These are phyloP conservation scores for Eubucco bourcierii DNA, from an alignment of 2,113 vertebrate species.

Conservation along the genomic window DNA sequence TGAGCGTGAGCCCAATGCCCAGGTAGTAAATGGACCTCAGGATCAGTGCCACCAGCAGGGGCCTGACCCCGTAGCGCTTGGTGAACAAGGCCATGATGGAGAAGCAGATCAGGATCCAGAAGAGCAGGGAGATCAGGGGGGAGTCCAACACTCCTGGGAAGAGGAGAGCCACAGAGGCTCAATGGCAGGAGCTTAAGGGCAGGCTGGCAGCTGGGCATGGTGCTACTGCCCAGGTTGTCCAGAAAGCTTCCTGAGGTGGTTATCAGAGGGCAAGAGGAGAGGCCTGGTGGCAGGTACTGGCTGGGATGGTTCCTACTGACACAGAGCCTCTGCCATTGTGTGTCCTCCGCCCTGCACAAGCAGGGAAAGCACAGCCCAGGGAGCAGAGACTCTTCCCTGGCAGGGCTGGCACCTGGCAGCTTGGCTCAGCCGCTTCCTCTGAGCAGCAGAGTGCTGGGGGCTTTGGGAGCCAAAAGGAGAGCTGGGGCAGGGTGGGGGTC, in stretches of 20 bases:
- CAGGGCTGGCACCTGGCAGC: background rate
- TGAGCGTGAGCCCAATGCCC: constrained; percentile 92
- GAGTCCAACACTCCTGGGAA: constrained; percentile 86
- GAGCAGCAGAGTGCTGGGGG: background rate
- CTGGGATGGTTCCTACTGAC: background rate
- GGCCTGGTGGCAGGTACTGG: background rate
- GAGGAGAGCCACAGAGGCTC: background rate
- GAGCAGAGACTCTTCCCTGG: background rate
- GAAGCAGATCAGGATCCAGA: constrained; percentile 91
- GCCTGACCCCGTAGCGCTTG: constrained; percentile 88
- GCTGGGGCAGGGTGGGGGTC: too few relatives aligned
- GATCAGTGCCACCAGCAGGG: constrained; percentile 88
- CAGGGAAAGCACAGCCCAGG: background rate
- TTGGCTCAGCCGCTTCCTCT: background rate
- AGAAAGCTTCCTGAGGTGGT: background rate
- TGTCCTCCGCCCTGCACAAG: background rate
- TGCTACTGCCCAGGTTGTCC: background rate
- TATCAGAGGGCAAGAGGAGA: background rate
- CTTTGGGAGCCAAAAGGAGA: background rate
- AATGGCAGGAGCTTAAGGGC: background rate
- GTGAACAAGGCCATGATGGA: constrained; percentile 88
- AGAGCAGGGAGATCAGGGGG: constrained; percentile 86
- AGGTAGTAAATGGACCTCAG: constrained; percentile 92
- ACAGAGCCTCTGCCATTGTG: background rate
- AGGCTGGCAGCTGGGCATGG: accelerated